Evolutionary conservation across 23 tunicate genomes (phyloP).

Genomic region (Oikopleura vanhoeffeni): DNA sequence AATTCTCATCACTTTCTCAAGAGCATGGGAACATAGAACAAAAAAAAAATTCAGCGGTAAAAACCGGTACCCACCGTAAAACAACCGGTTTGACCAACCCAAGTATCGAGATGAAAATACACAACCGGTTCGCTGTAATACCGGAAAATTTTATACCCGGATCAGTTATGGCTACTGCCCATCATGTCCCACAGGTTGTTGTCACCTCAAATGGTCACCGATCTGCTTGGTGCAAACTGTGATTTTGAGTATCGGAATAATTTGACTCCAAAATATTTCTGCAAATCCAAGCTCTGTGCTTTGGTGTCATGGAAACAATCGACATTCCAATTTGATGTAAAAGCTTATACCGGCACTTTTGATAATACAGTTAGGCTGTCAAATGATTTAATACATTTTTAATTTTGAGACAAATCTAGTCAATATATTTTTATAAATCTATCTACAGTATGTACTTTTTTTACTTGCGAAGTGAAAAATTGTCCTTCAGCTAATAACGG

Average conservation of each 20-base stretch:
- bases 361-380: too few species aligned
- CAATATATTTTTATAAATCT: too few species aligned
- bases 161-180: constrained; percentile 6
- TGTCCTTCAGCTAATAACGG: too few species aligned
- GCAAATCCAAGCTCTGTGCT: not conserved
- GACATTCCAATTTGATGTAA: not conserved
- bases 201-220: not conserved
- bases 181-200: constrained; percentile 6
- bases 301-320: not conserved
- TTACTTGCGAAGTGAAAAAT: too few species aligned
- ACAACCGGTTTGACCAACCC: not conserved
- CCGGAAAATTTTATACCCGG: not conserved
- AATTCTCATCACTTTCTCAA: not conserved
- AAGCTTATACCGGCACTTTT: not conserved
- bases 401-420: too few species aligned
- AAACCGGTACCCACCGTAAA: not conserved
- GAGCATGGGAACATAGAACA: constrained; percentile 13
- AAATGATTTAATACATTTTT: too few species aligned
- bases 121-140: not conserved
- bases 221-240: not conserved
- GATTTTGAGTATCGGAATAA: not conserved
- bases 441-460: too few species aligned
- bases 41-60: not conserved
- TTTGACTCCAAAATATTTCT: not conserved
- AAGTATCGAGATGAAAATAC: not conserved